Evolutionary conservation across 2,888 invertebrate species (phyloP).

Genomic region (Digitonthophagus gazella): DNA sequence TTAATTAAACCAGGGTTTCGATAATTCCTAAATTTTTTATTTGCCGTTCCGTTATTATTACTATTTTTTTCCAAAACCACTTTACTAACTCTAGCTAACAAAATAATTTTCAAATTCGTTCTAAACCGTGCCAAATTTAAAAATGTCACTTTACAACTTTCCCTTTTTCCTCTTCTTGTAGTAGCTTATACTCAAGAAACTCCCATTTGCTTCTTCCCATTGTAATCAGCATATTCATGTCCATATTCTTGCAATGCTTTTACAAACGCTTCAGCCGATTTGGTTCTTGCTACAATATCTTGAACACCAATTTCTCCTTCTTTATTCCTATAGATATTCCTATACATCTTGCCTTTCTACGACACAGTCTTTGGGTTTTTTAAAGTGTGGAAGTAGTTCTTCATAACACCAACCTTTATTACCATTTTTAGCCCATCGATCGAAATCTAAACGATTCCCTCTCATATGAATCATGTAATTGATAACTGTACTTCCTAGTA

Average conservation of each 20-base stretch:
- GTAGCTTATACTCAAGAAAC: constrained; percentile 53
- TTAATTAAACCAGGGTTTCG: too few relatives aligned
- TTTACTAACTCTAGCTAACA: constrained; percentile 57
- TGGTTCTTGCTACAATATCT: constrained; percentile 54
- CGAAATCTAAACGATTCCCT: constrained; percentile 65
- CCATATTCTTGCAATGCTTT: constrained; percentile 50
- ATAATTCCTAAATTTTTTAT: too few relatives aligned
- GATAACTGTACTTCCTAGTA: constrained; percentile 61
- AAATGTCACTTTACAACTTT: constrained; percentile 60
- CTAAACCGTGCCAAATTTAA: constrained; percentile 55
- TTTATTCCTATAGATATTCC: constrained; percentile 60
- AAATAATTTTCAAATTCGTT: constrained; percentile 59
- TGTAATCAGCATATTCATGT: constrained; percentile 51
- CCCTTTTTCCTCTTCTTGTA: constrained; percentile 54
- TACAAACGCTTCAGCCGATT: constrained; percentile 46
- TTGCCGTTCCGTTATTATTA: too few relatives aligned
- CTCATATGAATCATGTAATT: constrained; percentile 69
- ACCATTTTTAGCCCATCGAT: constrained; percentile 65
- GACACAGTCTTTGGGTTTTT: constrained; percentile 49
- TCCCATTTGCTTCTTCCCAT: constrained; percentile 46
- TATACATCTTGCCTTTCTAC: constrained; percentile 46
- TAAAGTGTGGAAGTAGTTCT: constrained; percentile 54
- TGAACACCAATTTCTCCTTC: constrained; percentile 64
- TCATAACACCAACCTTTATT: constrained; percentile 69
- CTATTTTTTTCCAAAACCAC: constrained; percentile 58